A percentile compares a stretch with the other conserved stretches of the same genome.
phyloP scores from a whole-genome alignment of 2,113 vertebrate genomes.

The Colinus virginianus region DNA sequence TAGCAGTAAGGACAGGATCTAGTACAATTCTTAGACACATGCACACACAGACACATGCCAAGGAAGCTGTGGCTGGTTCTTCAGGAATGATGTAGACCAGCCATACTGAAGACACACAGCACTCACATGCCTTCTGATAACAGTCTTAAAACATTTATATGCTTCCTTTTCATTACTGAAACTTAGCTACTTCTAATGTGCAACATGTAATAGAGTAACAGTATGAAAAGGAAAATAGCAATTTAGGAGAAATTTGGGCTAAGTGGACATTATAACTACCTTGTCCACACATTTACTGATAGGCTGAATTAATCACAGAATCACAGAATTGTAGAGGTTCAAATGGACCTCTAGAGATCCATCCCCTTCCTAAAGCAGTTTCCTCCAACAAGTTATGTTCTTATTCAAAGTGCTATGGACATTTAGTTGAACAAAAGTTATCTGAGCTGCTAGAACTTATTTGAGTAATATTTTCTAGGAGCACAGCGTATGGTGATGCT shows the following conservation, averaged over 20 bases:
- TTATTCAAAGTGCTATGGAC: not conserved
- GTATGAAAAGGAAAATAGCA: conserved; percentile 3
- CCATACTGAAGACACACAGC: fast-evolving
- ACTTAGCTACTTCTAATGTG: not conserved
- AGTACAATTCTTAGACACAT: not conserved
- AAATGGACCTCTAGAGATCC: too few relatives aligned
- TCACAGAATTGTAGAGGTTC: too few relatives aligned
- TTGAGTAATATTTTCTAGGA: not conserved
- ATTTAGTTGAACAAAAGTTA: not conserved
- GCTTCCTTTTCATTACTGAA: not conserved
- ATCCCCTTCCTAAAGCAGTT: too few relatives aligned
- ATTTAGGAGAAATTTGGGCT: not conserved
- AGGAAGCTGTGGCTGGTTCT: not conserved
- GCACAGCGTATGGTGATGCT: not conserved
- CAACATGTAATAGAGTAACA: not conserved
- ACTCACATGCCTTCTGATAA: not conserved
- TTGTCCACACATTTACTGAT: not conserved
- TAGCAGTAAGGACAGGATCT: not conserved
- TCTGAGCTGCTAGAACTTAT: not conserved
- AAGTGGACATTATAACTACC: not conserved
- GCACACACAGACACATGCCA: not conserved
- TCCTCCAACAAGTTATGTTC: not conserved
- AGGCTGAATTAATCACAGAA: not conserved
- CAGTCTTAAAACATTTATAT: not conserved
- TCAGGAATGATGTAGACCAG: fast-evolving